Conservation (phyloP, 2,113 vertebrate genomes). For the Falcunculus frontatus region DNA sequence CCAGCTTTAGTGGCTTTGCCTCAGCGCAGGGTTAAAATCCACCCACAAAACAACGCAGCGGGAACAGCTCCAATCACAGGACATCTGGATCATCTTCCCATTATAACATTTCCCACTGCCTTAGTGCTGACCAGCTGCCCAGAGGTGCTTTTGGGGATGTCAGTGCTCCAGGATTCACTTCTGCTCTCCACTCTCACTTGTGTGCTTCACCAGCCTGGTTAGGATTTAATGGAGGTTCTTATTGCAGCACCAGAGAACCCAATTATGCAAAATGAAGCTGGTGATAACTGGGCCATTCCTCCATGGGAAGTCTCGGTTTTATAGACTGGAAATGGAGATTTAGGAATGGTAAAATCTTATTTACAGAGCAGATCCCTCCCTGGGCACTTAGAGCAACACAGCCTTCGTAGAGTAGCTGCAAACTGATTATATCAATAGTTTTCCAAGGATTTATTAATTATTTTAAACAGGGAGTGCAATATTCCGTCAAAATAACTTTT, state of each 20-base stretch:
- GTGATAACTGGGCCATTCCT: neutral
- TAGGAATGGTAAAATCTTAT: neutral
- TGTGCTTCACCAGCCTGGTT: neutral
- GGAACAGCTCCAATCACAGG: neutral
- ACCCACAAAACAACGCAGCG: fast-evolving
- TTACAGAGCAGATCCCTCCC: neutral
- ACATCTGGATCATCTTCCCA: neutral
- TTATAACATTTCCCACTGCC: neutral
- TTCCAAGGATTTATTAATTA: neutral
- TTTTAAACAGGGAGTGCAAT: neutral
- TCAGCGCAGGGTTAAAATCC: neutral
- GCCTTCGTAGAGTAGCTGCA: neutral
- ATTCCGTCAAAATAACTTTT: neutral
- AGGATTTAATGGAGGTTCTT: neutral
- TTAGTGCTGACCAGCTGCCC: neutral
- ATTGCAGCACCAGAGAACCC: neutral
- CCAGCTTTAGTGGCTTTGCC: neutral
- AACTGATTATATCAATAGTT: neutral
- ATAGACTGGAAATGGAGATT: neutral
- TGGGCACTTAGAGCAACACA: neutral
- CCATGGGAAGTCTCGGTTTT: neutral
- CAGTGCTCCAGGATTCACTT: neutral
- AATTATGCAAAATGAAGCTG: neutral
- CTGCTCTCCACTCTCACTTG: neutral
- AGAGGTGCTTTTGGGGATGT: neutral